phyloP scores from a whole-genome alignment of 2,113 vertebrate genomes.

The Anguilla japonica region DNA sequence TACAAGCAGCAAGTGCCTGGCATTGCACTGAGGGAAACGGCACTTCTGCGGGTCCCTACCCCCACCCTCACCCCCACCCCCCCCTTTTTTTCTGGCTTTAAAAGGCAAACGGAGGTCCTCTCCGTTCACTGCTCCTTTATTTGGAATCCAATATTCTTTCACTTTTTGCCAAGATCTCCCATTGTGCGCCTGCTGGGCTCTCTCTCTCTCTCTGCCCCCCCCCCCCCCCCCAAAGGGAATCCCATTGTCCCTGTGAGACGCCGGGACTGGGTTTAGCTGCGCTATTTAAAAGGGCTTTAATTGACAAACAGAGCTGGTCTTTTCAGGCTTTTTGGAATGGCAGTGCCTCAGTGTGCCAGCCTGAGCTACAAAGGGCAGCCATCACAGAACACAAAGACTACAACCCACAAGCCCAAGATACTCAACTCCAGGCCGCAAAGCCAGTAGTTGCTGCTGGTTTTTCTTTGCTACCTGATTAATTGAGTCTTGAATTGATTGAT shows the following conservation, averaged over 20 bases:
- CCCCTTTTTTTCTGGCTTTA: constrained; percentile 41
- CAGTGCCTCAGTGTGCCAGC: constrained; percentile 47
- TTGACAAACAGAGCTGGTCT: constrained; percentile 42
- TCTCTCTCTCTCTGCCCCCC: no score
- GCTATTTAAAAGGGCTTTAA: constrained; percentile 45
- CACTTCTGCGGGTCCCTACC: background rate
- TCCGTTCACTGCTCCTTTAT: constrained; percentile 41
- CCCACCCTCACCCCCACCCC: no score
- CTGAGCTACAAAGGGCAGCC: constrained; percentile 41
- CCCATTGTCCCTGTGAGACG: constrained; percentile 48
- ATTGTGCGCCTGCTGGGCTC: constrained; percentile 45
- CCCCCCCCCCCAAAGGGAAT: constrained; percentile 28
- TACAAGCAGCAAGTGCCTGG: background rate
- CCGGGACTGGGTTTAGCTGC: constrained; percentile 44
- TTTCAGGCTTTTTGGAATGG: constrained; percentile 45
- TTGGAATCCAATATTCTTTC: constrained; percentile 43
- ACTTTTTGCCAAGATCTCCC: constrained; percentile 44
- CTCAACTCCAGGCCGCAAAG: no score
- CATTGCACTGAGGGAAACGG: background rate
- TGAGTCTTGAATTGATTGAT: no score
- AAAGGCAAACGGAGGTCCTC: constrained; percentile 49
- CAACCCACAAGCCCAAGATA: no score
- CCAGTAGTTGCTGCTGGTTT: no score
- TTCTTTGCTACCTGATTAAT: no score
- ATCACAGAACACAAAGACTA: constrained; percentile 45